Base-by-base conservation (phyloP, 2,113 vertebrate genomes). In the Proterorhinus semilunaris region DNA sequence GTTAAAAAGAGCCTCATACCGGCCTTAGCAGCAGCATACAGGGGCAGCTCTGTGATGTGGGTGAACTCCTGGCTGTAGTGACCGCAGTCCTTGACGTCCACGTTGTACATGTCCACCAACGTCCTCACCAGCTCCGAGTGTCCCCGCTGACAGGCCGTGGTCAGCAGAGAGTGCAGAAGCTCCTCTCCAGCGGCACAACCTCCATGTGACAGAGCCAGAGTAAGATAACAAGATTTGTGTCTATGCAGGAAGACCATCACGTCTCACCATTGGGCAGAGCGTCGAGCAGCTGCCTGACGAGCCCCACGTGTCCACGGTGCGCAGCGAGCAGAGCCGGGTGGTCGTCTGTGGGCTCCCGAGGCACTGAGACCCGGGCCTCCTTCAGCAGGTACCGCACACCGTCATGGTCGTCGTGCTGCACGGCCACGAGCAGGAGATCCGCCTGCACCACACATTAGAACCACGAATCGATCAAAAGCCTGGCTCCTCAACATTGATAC, bases 91-190 rank as follows among this genome's bases (percentile, higher is more conserved):
- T 94, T 93, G 0, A 93, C 91, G 50, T 98, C 93, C 0, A 93
- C 97, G 1, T 91, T 87, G 17, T 99, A 96, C 0, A 78, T 73
- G 10, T 91, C 90, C 13, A 99, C 91, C 8, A 99, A 90, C 54
- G 97, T 91, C 55, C 91, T 93, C 7, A 96, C 97, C 36, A 97
- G 51, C 0, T 92, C 93, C 72, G 96, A 72, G 70, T 98, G 95
- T 15, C 96, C 96, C 48, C 87, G 92, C 77, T 95, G 92, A 71
- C 96, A 98, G 1, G 96, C 95, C 1, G 94, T 89, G 51, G 94
- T 93, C 81, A 99, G 82, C 95, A 98, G 95, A 94, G 93, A 95
- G 92, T 94, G 97, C 74, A 98, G 85, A 36, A 99, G 89, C 16
- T 95, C 92, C 42, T 91, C 93, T 76, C 79, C 89, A 49, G 88